Percentiles rank a stretch among this genome's conserved stretches.
Conservation (phyloP, 2,888 invertebrate species). For the Lutraria lutraria region DNA sequence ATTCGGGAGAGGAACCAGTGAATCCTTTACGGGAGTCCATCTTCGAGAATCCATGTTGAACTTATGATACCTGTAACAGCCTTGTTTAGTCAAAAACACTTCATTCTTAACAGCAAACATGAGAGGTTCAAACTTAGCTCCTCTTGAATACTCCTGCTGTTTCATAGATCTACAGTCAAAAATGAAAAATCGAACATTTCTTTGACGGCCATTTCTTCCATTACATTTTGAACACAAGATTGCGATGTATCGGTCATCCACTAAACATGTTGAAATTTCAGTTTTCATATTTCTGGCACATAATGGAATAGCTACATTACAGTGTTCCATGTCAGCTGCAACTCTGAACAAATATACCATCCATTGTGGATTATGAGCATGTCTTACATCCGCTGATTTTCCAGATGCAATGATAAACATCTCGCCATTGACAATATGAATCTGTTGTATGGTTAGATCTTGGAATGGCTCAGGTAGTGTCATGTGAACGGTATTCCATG, state of each 20-base stretch:
- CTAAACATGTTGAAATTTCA: conserved; percentile 64
- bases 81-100: conserved; percentile 71
- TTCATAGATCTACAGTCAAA: conserved; percentile 64
- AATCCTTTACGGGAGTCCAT: conserved; percentile 65
- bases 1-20: conserved; percentile 65
- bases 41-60: conserved; percentile 66
- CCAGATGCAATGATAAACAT: conserved; percentile 73
- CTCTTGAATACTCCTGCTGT: conserved; percentile 66
- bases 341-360: conserved; percentile 71
- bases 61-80: conserved; percentile 67
- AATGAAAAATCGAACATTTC: conserved; percentile 67
- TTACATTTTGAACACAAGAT: conserved; percentile 73
- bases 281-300: conserved; percentile 71
- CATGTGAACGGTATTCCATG: conserved; percentile 73
- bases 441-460: conserved; percentile 68
- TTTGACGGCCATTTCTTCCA: conserved; percentile 41
- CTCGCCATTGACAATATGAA: conserved; percentile 68
- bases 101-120: conserved; percentile 72
- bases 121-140: conserved; percentile 66
- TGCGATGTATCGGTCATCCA: conserved; percentile 71
- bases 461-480: conserved; percentile 65
- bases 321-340: conserved; percentile 62
- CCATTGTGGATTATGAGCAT: conserved; percentile 48
- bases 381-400: conserved; percentile 29
- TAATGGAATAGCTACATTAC: conserved; percentile 66